Base-by-base conservation (phyloP, 1,140 invertebrate species). In the Drosophila bifasciata region DNA sequence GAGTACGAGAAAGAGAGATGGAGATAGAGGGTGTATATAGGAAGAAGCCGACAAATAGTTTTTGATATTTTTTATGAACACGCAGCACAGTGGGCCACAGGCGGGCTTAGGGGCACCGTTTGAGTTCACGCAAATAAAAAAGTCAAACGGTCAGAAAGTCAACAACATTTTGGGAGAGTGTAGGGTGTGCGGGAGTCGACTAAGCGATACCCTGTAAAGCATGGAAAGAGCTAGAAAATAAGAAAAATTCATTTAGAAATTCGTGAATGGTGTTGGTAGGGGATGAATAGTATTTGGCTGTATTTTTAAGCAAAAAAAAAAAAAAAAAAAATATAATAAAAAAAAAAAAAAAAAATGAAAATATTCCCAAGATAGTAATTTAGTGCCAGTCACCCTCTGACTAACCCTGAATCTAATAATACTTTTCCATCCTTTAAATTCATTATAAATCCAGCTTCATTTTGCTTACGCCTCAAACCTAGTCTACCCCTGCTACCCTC, bases 121-220 rank as follows among this genome's bases (percentile, higher is more conserved):
- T n/a, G 46, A 16, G 44, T 73, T 46, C 53, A 67, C 46, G 66
- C 51, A 69, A 62, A 62, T 64, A 77, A 77, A 81, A 83, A 83
- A 83, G 78, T 83, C 79, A 83, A 85, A 76, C 55, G 58, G 49
- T 66, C 60, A 68, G 50, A 23, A 68, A 74, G 69, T 79, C 58
- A 68, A 56, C 23, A 52, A 50, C n/a, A 44, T 49, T 16, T 17
- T 21, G 0, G 0, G 3, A 3, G 19, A 3, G 32, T 60, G 17
- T 25, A n/a, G n/a, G n/a, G 4, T 3, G 3, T 5, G 21, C 21
- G 1, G 3, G 4, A 15, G 2, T 5, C 7, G 17, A 68, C 40
- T 8, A 2, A 0, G 1, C 1, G 36, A 23, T 68, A 56, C 66
- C 66, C 43, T 40, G 15, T 6, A 3, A 9, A 3, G 28, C 2